Conservation (phyloP, 2,113 vertebrate species). For the Alligator sinensis region DNA sequence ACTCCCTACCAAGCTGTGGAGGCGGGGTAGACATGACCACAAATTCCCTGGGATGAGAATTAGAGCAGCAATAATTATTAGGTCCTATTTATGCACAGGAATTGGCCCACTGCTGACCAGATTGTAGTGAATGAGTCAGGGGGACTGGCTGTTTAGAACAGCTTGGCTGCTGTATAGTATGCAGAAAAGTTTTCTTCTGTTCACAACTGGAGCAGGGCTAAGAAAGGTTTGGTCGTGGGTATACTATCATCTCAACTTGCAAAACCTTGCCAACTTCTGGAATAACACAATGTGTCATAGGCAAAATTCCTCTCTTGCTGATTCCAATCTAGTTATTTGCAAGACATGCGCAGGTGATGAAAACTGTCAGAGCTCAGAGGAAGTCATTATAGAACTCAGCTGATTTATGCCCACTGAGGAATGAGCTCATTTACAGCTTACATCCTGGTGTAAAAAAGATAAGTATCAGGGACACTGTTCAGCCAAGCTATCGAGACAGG, state of each 20-base stretch:
- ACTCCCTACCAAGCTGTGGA: too few species aligned
- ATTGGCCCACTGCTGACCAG: background rate
- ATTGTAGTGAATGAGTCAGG: rapidly evolving
- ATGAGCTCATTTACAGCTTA: too few species aligned
- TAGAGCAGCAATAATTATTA: background rate
- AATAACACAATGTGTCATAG: too few species aligned
- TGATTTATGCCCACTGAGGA: too few species aligned
- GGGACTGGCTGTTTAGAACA: background rate
- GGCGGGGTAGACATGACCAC: background rate
- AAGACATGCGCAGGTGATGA: too few species aligned
- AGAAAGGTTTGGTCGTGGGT: background rate
- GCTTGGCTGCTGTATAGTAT: background rate
- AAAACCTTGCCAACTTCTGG: background rate
- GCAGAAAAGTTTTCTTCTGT: background rate
- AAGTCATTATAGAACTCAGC: too few species aligned
- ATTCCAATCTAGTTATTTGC: background rate
- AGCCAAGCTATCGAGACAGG: background rate
- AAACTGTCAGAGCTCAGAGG: too few species aligned
- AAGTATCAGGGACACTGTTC: background rate
- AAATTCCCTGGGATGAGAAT: background rate
- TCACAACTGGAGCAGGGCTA: background rate
- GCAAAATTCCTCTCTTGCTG: background rate
- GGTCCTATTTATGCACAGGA: background rate
- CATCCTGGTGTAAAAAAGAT: too few species aligned
- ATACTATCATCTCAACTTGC: background rate